Evolutionary conservation across 2,113 vertebrate species (phyloP).

Genomic region (Antechinus stuartii): DNA sequence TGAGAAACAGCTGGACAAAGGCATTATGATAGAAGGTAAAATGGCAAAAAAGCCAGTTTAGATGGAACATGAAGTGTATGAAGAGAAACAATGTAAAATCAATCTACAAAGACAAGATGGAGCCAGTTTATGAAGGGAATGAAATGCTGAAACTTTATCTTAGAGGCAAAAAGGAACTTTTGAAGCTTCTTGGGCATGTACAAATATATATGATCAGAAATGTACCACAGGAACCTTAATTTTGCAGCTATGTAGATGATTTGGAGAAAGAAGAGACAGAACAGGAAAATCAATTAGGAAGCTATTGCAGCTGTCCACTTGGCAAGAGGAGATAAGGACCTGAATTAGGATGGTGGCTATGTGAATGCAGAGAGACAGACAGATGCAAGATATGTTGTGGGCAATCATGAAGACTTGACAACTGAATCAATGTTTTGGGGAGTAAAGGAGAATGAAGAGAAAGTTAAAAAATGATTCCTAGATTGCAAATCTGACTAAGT

Average conservation of each 20-base stretch:
- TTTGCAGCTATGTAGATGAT: not conserved
- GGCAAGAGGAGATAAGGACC: not conserved
- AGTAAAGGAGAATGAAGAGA: not conserved
- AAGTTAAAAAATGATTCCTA: not conserved
- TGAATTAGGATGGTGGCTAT: not conserved
- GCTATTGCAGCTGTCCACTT: not conserved
- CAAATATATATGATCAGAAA: not conserved
- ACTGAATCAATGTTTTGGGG: not conserved
- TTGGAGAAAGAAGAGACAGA: not conserved
- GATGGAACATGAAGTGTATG: not conserved
- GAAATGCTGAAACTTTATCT: not conserved
- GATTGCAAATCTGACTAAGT: not conserved
- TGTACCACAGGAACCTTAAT: not conserved
- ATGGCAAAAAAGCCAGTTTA: not conserved
- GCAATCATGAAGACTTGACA: not conserved
- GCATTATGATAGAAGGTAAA: not conserved
- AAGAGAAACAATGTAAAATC: not conserved
- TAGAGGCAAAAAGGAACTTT: not conserved
- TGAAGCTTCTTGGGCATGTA: not conserved
- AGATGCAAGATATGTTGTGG: not conserved
- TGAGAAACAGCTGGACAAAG: not conserved
- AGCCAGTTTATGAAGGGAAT: not conserved
- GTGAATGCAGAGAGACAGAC: not conserved
- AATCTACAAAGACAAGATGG: not conserved
- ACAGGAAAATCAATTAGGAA: not conserved